Base-by-base conservation (phyloP, 2,113 vertebrate species). In the Scomber scombrus region DNA sequence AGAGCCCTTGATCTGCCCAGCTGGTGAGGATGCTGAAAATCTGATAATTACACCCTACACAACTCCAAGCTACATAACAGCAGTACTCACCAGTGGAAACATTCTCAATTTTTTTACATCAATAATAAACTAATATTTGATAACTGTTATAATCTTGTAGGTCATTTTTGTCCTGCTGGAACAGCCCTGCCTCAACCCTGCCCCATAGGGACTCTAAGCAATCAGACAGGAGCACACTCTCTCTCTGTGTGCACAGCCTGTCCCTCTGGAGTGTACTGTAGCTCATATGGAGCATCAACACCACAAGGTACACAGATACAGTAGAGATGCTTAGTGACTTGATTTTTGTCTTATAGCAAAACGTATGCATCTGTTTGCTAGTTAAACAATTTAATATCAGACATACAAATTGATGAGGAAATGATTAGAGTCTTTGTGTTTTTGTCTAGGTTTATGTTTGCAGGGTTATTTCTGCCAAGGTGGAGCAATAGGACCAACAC, bases 381-480 rank as follows among this genome's bases (percentile, higher is more conserved):
- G 2, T 61, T 51, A 1, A 31, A 31, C 3, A 8, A 49, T 62
- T 13, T 11, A 50, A 4, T 15, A 18, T 15, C 14, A 49, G 11
- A 1, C 14, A 40, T 63, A 5, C 7, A 23, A 51, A 40, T 16
- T 12, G 19, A 23, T 21, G 13, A 45, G 21, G 16, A 8, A 19
- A 46, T 57, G 57, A 34, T 58, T 62, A 0, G 2, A 11, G 1
- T 52, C 9, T 58, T 29, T 76, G 21, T 56, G 2, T 72, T 85
- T 40, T 67, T 75, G 0, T 70, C 15, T 68, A 98, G 97, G 97
- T 34, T 88, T 62, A 5, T 98, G 97, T 83, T 93, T 94, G 12
- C 88, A 95, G 19, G 97, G 97, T 8, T 96, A 94, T 93, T 97
- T 95, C 88, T 99, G 97, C 13, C 91, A 95, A n/a, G 94, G 95